Evolutionary conservation across 2,113 vertebrate species (phyloP), one percentile per base, ranked within the genome.

Genomic region (Rhea americana): DNA sequence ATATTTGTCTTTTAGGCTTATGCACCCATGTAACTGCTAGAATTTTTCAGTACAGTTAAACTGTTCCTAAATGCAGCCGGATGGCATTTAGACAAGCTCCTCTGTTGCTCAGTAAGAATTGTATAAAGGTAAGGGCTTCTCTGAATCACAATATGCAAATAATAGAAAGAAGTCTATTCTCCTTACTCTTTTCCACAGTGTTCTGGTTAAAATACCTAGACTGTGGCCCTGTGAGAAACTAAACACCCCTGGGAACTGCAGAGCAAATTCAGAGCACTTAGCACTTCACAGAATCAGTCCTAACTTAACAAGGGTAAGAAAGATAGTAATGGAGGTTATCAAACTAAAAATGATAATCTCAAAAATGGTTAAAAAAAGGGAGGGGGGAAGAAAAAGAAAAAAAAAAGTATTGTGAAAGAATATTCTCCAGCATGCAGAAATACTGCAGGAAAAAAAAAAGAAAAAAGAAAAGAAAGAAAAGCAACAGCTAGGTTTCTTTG

Each of bases 211-310:
- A 90, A 87, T 77, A 89, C 81, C 53, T 30, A 55, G 43, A 25
- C 72, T 41, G 7, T 48, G 22, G 85, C 83, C 89, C 87, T 93
- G 74, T 58, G 90, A 95, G 93, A 93, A 90, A 62, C 55, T 92
- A 88, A 90, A 71, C 71, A 76, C 45, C 90, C 92, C 63, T 7
- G 92, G 93, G 95, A 94, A 28, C 71, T 24, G 67, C 81, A 70
- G 63, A 93, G 59, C 88, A 95, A 94, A 94, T 95, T 68, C 95
- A 95, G 94, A 93, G 91, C 94, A 88, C 90, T 88, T 90, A 90
- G 85, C 85, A 65, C 80, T 90, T 47, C 80, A 76, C 58, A 1
- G 11, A 65, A 68, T 65, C 82, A 86, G 73, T 87, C 66, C 73
- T 43, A 75, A 45, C 70, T 58, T 76, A 84, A 72, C 73, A 90